Percentiles rank a stretch among this genome's conserved stretches.
phyloP scores from a whole-genome alignment of 2,888 invertebrate species.

The Limnephilus auricula region DNA sequence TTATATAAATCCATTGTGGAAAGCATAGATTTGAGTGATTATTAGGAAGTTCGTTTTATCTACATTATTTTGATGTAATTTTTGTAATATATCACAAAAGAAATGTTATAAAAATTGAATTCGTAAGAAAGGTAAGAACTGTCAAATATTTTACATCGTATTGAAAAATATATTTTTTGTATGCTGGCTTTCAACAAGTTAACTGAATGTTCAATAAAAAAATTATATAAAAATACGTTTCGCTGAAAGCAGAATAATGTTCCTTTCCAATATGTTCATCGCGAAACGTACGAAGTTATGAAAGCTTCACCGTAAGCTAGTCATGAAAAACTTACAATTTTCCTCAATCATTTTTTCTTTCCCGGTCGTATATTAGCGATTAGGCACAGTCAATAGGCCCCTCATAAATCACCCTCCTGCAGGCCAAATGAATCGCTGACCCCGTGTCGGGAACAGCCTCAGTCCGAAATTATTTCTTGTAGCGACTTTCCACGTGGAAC shows the following conservation, averaged over 20 bases:
- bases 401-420: conserved; percentile 59
- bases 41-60: too few relatives aligned
- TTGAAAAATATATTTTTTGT: too few relatives aligned
- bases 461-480: conserved; percentile 50
- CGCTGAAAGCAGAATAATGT: not conserved
- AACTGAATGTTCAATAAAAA: not conserved
- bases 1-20: too few relatives aligned
- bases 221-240: not conserved
- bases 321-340: conserved; percentile 13
- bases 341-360: conserved; percentile 11
- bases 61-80: too few relatives aligned
- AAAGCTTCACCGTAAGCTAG: not conserved
- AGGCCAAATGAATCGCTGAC: conserved; percentile 59
- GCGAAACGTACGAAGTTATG: not conserved
- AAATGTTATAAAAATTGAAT: too few relatives aligned
- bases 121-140: too few relatives aligned
- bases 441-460: conserved; percentile 45
- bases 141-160: too few relatives aligned
- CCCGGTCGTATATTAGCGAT: conserved; percentile 25
- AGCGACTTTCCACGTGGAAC: conserved; percentile 9
- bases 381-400: conserved; percentile 46
- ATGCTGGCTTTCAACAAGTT: too few relatives aligned
- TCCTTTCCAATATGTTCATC: not conserved
- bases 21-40: too few relatives aligned
- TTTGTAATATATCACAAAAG: too few relatives aligned